Base-by-base conservation (phyloP, 1,140 invertebrate species). In the Euura saliciscinereae region DNA sequence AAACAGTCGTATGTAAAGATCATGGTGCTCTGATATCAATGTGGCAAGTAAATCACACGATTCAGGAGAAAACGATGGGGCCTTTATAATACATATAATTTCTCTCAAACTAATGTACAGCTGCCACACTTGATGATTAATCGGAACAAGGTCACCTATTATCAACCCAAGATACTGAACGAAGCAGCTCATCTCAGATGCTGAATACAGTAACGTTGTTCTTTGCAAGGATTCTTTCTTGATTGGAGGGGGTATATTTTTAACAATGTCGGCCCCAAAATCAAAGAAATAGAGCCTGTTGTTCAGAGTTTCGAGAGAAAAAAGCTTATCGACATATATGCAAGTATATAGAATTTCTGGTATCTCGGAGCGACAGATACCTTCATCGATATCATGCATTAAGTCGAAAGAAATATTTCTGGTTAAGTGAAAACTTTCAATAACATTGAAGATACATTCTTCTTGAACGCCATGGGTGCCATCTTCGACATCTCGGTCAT, bases 361-460 rank as follows among this genome's bases (percentile, higher is more conserved):
- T 43, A 78, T 72, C 64, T 74, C 74, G 66, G 74, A 73, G 0
- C 73, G 68, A 67, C 43, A 45, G 69, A 74, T 45, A 43, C 74
- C 74, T 65, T 76, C 70, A 8, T 71, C 74, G 10, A 73, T 6
- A 59, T 75, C 77, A 65, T 78, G 73, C 73, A 76, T 76, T 70
- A 73, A 46, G 28, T 78, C 75, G 28, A 45, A 64, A 8, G 68
- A 73, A 66, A 44, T 59, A 74, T 76, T 76, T 74, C 74, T 28
- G 13, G 67, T 45, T 28, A 70, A 65, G 65, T 78, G 68, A 68
- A 64, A 78, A 73, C 70, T 75, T 66, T 45, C 8, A 6, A 76
- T 11, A n/a, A 45, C 10, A 65, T 77, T 73, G 67, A 78, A 78
- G 64, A 74, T 71, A 42, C 75, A 78, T 42, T 28, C 0, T 10